A percentile compares a stretch with the other conserved stretches of the same genome.
Conservation (phyloP, 2,888 invertebrate species). For the Pachymerium ferrugineum region DNA sequence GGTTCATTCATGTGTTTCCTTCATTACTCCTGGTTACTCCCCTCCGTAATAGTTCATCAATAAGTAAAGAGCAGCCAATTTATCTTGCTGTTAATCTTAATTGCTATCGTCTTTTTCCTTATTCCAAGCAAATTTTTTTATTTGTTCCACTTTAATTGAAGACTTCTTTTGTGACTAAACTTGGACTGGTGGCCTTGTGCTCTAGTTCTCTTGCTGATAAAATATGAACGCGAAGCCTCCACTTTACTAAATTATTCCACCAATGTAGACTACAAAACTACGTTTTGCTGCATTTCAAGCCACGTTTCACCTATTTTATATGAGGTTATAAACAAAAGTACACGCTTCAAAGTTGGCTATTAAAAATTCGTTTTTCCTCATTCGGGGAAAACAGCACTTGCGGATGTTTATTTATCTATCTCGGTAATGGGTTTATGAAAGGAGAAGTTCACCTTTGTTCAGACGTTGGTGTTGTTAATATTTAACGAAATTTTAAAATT, state of each 20-base stretch:
- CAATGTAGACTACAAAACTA: too few species aligned
- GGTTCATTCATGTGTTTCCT: neutral
- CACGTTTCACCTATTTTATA: neutral
- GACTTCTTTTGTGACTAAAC: neutral
- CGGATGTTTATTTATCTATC: too few species aligned
- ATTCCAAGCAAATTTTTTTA: neutral
- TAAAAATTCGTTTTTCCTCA: neutral
- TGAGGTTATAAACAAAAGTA: neutral
- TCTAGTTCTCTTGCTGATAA: neutral
- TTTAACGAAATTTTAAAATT: too few species aligned
- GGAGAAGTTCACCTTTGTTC: too few species aligned
- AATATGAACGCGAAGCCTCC: neutral
- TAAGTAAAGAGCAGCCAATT: neutral
- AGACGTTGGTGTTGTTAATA: too few species aligned
- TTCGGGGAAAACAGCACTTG: too few species aligned
- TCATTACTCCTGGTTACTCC: constrained; percentile 7
- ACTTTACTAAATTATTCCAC: constrained; percentile 3
- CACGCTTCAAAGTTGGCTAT: neutral
- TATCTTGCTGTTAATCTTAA: constrained; percentile 11
- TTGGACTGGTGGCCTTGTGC: neutral
- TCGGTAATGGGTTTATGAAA: too few species aligned
- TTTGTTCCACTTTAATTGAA: neutral
- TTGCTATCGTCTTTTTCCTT: neutral
- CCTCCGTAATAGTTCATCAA: neutral
- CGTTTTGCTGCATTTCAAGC: neutral